These are phyloP conservation scores for Melanostoma mellinum DNA, from an alignment of 2,888 invertebrate genomes.

Conservation along the genomic window DNA sequence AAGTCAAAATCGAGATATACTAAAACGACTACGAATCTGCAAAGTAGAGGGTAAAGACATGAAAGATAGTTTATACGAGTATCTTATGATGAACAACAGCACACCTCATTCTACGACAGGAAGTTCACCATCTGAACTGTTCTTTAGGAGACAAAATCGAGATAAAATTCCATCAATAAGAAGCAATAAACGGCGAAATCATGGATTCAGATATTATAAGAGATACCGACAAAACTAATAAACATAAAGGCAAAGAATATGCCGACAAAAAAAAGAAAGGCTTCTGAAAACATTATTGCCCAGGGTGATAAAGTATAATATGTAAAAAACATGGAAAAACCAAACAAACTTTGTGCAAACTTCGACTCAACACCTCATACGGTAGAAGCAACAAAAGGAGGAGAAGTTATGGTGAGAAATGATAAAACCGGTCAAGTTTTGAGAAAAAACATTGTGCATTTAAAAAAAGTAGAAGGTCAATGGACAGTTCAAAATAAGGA, in stretches of 20 bases:
- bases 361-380: too few species aligned
- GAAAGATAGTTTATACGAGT: slow-evolving; percentile 6
- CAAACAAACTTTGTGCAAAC: too few species aligned
- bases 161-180: slow-evolving; percentile 25
- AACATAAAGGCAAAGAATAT: too few species aligned
- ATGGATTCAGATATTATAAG: slow-evolving; percentile 11
- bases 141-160: slow-evolving; percentile 20
- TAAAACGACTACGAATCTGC: slow-evolving; percentile 5
- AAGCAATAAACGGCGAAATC: slow-evolving; percentile 6
- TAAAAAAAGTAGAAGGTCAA: slow-evolving; percentile 10
- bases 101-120: slow-evolving; percentile 31
- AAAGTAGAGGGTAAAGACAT: slow-evolving; percentile 32
- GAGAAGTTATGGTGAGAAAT: too few species aligned
- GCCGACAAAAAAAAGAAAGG: too few species aligned
- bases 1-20: slow-evolving; percentile 30
- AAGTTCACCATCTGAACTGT: slow-evolving; percentile 21
- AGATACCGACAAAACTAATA: not conserved
- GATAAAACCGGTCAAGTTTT: too few species aligned
- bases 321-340: too few species aligned
- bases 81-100: slow-evolving; percentile 34
- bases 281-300: too few species aligned
- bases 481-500: slow-evolving; percentile 9
- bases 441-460: not conserved
- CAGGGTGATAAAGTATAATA: too few species aligned
- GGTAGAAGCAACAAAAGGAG: too few species aligned